These are phyloP conservation scores for Anableps anableps DNA, from an alignment of 2,797 vertebrate genomes.

Conservation along the genomic window DNA sequence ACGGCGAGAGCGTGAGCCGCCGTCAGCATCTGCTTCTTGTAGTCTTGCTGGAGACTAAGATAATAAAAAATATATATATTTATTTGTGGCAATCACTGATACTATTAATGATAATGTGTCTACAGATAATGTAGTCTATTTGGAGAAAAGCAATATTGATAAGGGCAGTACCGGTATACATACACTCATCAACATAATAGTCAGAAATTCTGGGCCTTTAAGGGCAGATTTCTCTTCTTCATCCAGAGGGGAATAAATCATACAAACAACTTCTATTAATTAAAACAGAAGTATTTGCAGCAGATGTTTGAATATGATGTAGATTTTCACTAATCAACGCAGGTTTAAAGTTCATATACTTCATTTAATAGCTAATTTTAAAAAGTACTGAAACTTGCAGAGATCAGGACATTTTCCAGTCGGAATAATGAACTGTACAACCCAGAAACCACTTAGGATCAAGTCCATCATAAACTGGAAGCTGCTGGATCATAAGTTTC, in stretches of 20 bases:
- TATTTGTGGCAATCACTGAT: background rate
- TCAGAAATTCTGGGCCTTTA: background rate
- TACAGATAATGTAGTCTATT: background rate
- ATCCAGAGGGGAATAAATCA: background rate
- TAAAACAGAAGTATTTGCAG: background rate
- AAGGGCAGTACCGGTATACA: background rate
- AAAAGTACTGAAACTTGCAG: background rate
- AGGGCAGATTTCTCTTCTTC: background rate
- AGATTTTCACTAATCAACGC: background rate
- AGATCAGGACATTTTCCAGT: background rate
- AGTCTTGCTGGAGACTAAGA: constrained; percentile 95
- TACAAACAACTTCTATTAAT: background rate
- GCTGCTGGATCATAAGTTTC: too few relatives aligned
- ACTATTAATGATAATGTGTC: background rate
- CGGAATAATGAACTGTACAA: background rate
- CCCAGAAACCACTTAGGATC: background rate
- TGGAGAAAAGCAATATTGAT: background rate
- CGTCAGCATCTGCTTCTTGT: constrained; percentile 99
- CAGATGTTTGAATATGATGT: background rate
- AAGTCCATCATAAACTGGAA: background rate
- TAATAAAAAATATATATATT: background rate
- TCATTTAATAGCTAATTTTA: background rate
- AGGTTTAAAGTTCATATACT: background rate
- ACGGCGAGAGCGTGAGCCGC: constrained; percentile 97
- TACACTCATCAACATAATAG: background rate